phyloP scores from a whole-genome alignment of 1,140 invertebrate genomes.

The Drosophila novamexicana region DNA sequence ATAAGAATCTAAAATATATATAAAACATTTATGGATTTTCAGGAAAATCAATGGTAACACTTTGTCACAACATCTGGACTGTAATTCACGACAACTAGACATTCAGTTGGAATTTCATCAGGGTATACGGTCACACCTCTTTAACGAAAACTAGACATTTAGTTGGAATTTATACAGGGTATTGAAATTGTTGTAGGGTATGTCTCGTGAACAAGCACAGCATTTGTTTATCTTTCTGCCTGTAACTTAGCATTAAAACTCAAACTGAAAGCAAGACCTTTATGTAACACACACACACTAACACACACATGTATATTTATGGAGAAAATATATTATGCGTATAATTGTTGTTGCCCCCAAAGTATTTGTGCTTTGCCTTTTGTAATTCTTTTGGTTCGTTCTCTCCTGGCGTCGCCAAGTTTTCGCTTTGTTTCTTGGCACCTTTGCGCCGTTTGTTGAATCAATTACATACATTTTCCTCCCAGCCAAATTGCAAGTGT shows the following conservation, averaged over 20 bases:
- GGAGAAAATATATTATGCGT: conserved; percentile 78
- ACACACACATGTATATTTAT: conserved; percentile 59
- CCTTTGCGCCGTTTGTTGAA: conserved; percentile 76
- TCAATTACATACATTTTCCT: conserved; percentile 75
- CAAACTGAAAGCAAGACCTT: conserved; percentile 10
- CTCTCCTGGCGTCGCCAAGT: conserved; percentile 42
- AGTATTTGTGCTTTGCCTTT: neutral
- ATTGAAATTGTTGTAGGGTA: conserved; percentile 1
- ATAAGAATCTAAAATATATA: neutral
- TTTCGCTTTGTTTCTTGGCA: conserved; percentile 61
- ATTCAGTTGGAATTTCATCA: no score
- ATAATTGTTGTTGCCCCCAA: conserved; percentile 76
- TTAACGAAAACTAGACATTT: no score
- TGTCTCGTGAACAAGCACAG: neutral
- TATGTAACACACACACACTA: neutral
- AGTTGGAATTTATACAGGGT: no score
- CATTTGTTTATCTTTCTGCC: conserved; percentile 8
- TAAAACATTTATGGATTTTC: no score
- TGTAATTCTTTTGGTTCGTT: neutral
- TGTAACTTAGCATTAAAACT: conserved; percentile 25
- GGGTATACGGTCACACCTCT: no score
- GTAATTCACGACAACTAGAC: no score
- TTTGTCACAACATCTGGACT: no score
- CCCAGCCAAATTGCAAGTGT: conserved; percentile 53
- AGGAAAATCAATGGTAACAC: no score